phyloP scores from a whole-genome alignment of 2,888 invertebrate species.

The Drosophila robusta region DNA sequence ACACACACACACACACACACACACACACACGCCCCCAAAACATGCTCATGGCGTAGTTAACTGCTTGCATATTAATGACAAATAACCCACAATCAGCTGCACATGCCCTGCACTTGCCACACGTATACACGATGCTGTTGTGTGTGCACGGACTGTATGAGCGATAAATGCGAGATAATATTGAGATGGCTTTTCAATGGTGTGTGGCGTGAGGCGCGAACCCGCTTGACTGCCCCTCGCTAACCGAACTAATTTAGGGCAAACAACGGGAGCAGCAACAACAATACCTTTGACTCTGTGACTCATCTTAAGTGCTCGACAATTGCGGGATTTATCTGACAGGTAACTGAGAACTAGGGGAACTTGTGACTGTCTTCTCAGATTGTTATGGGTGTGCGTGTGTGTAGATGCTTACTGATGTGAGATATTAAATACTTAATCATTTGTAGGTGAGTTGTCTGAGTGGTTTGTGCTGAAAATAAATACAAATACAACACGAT shows the following conservation, averaged over 20 bases:
- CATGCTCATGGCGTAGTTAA: slow-evolving; percentile 53
- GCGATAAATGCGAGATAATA: slow-evolving; percentile 73
- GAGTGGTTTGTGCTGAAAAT: no score
- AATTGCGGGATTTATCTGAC: slow-evolving; percentile 39
- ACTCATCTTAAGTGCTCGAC: slow-evolving; percentile 4
- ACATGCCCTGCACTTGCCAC: slow-evolving; percentile 13
- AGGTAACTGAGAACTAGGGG: slow-evolving; percentile 29
- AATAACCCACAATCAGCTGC: slow-evolving; percentile 61
- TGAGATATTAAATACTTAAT: slow-evolving; percentile 6
- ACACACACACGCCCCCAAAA: no score
- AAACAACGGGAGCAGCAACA: slow-evolving; percentile 30
- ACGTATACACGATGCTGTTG: slow-evolving; percentile 20
- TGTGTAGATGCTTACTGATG: slow-evolving; percentile 7
- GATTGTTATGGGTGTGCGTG: background rate
- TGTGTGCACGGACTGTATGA: slow-evolving; percentile 38
- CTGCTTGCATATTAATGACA: slow-evolving; percentile 77
- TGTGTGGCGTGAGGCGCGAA: background rate
- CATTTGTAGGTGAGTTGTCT: no score
- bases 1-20: slow-evolving; percentile 19
- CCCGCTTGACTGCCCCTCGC: background rate
- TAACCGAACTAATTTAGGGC: slow-evolving; percentile 40
- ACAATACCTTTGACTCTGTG: slow-evolving; percentile 15
- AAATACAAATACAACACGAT: no score
- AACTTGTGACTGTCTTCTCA: background rate
- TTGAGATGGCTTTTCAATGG: slow-evolving; percentile 45